Conservation (phyloP, 2,113 vertebrate genomes). For the Crotalus viridis region DNA sequence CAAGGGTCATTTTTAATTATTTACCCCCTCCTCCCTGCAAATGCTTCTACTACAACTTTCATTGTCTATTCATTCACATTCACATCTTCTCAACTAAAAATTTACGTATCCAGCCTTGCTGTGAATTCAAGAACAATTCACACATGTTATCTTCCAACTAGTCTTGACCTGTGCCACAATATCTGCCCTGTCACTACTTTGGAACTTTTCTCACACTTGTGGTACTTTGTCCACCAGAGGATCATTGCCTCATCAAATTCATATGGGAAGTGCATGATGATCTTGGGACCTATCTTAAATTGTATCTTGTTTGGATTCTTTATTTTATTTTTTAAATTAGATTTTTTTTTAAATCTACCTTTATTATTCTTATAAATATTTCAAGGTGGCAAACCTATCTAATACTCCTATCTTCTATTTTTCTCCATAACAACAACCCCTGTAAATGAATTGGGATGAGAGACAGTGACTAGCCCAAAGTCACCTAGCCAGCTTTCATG, state of each 20-base stretch:
- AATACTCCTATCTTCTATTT: neutral
- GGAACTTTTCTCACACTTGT: neutral
- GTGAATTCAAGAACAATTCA: neutral
- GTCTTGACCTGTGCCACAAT: neutral
- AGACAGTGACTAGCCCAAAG: neutral
- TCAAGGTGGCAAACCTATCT: neutral
- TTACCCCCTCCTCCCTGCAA: neutral
- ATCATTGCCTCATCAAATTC: neutral
- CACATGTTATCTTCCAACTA: neutral
- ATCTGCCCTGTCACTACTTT: neutral
- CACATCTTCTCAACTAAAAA: neutral
- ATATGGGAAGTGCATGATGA: neutral
- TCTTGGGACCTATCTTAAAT: neutral
- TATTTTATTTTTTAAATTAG: neutral
- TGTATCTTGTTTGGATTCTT: neutral
- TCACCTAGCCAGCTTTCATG: neutral
- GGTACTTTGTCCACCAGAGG: neutral
- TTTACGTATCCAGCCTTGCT: neutral
- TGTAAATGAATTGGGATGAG: neutral
- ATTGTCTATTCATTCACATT: neutral
- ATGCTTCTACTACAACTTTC: neutral
- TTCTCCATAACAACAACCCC: neutral
- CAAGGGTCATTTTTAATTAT: neutral
- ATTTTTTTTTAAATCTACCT: neutral
- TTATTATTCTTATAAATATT: neutral